Percentiles rank a stretch among this genome's conserved stretches.
phyloP scores from a whole-genome alignment of 2,797 vertebrate species.

The Acomys russatus region DNA sequence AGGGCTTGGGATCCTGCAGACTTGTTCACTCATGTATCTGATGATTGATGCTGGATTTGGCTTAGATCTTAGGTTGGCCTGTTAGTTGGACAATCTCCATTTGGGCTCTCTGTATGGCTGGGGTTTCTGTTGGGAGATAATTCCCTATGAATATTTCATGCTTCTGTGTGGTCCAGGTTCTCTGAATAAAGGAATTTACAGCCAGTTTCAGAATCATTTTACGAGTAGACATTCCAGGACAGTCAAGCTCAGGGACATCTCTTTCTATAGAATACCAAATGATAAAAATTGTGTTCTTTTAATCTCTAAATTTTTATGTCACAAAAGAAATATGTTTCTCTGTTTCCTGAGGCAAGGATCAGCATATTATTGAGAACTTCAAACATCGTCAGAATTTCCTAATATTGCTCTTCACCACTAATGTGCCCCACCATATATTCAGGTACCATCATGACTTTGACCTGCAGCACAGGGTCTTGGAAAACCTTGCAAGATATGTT shows the following conservation, averaged over 20 bases:
- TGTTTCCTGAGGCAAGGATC: not conserved
- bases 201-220: not conserved
- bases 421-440: not conserved
- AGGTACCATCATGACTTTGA: not conserved
- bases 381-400: not conserved
- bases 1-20: not conserved
- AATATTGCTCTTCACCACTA: not conserved
- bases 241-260: not conserved
- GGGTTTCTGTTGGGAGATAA: constrained; percentile 22
- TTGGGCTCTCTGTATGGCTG: not conserved
- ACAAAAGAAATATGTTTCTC: not conserved
- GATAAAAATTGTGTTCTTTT: not conserved
- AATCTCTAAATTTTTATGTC: not conserved
- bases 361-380: not conserved
- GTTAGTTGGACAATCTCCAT: constrained; percentile 23
- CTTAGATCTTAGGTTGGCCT: not conserved
- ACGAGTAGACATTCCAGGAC: not conserved
- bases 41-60: not conserved
- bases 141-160: constrained; percentile 51
- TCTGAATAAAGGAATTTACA: constrained; percentile 23
- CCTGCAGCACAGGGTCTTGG: not conserved
- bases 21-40: not conserved
- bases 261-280: not conserved
- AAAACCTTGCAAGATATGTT: not conserved
- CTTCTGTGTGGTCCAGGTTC: constrained; percentile 15